These are phyloP conservation scores for Calliopsis andreniformis DNA, from an alignment of 1,140 invertebrate genomes.

Conservation along the genomic window DNA sequence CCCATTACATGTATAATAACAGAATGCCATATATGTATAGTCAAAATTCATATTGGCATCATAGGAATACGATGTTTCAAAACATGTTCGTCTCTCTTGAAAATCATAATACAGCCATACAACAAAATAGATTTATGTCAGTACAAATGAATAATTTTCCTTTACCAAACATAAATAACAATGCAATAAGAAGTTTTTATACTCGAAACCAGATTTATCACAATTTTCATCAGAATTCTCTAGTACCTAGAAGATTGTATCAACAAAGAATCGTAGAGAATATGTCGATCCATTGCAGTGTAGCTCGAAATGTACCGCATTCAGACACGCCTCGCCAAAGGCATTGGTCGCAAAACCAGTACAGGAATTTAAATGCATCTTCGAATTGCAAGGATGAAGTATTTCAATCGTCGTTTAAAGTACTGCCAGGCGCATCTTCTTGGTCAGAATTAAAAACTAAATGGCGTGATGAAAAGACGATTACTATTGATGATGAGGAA, in stretches of 20 bases:
- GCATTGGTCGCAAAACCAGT: conserved; percentile 1
- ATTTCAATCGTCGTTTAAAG: conserved; percentile 69
- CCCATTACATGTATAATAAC: conserved; percentile 21
- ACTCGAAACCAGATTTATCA: conserved; percentile 57
- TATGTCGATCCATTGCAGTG: conserved; percentile 25
- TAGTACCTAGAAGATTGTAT: conserved; percentile 47
- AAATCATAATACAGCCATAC: conserved; percentile 36
- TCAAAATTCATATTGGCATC: conserved; percentile 38
- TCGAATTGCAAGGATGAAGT: conserved; percentile 26
- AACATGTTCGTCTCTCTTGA: conserved; percentile 36
- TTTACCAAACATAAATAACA: conserved; percentile 53
- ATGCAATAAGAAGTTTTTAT: conserved; percentile 54
- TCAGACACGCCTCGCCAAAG: conserved; percentile 9
- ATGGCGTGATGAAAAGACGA: conserved; percentile 77
- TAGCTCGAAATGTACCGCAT: conserved; percentile 27
- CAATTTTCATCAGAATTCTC: conserved; percentile 60
- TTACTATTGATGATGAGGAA: conserved; percentile 78
- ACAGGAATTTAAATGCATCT: conserved; percentile 4
- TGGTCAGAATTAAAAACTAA: conserved; percentile 77
- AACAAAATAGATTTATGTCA: conserved; percentile 45
- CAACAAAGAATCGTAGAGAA: conserved; percentile 58
- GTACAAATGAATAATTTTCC: conserved; percentile 55
- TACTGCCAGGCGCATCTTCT: conserved; percentile 65
- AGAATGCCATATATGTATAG: conserved; percentile 40
- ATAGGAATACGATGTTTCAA: conserved; percentile 46